These are phyloP conservation scores for Callimorpha dominula DNA, from an alignment of 2,888 invertebrate species.

Conservation along the genomic window DNA sequence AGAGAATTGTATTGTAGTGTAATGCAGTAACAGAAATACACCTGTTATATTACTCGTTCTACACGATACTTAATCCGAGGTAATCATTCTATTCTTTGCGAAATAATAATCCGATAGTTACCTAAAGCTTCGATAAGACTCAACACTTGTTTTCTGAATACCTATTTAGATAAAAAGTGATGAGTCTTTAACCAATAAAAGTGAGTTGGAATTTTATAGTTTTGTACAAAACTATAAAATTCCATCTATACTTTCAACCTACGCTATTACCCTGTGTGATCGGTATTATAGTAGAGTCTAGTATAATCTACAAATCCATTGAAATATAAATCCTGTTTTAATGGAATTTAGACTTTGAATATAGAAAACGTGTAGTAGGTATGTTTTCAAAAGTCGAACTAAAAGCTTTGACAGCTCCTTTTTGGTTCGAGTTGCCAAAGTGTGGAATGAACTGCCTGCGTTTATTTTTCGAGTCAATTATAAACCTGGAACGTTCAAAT, in stretches of 20 bases:
- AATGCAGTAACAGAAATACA: slow-evolving; percentile 31
- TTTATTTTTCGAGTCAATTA: no score
- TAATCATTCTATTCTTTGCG: neutral
- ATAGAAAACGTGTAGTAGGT: neutral
- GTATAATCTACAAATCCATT: neutral
- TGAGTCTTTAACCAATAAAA: no score
- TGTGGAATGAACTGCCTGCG: no score
- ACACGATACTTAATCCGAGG: neutral
- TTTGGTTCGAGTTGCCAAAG: no score
- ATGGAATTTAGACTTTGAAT: neutral
- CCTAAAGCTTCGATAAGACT: slow-evolving; percentile 8
- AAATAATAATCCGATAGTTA: neutral
- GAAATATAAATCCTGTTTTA: no score
- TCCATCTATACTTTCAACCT: no score
- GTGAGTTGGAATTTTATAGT: neutral
- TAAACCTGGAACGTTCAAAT: no score
- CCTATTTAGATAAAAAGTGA: no score
- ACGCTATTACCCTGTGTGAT: no score
- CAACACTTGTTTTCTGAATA: neutral
- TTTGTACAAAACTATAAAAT: neutral
- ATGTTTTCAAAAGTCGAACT: no score
- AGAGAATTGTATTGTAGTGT: slow-evolving; percentile 63
- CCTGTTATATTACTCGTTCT: slow-evolving; percentile 28
- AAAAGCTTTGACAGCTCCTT: no score
- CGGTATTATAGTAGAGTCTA: neutral